A percentile compares a stretch with the other conserved stretches of the same genome.
phyloP scores from a whole-genome alignment of 2,888 invertebrate genomes.

The Phytoseiulus persimilis region DNA sequence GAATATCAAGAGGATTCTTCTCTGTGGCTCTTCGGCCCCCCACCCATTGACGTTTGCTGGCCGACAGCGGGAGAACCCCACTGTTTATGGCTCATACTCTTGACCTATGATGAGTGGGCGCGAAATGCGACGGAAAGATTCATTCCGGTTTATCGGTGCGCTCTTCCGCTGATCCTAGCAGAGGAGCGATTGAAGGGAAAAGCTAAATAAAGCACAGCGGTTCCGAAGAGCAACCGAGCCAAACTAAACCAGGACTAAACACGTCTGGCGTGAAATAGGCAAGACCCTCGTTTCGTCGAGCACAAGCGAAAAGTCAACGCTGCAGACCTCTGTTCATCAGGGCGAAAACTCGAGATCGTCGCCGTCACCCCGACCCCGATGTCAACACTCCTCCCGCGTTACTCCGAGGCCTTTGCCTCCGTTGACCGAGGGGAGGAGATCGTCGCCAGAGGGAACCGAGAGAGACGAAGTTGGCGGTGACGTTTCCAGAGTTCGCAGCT shows the following conservation, averaged over 20 bases:
- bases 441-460: neutral
- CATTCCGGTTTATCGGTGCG: no score
- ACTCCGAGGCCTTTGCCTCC: neutral
- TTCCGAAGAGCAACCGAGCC: neutral
- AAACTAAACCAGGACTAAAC: neutral
- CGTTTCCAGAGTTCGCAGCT: neutral
- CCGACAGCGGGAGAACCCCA: no score
- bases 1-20: neutral
- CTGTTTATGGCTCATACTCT: no score
- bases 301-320: neutral
- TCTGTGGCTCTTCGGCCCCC: neutral
- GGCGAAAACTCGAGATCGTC: neutral
- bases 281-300: neutral
- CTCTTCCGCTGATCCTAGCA: no score
- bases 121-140: no score
- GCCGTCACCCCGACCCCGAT: neutral
- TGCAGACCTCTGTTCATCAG: neutral
- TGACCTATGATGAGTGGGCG: no score
- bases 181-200: no score
- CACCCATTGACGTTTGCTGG: no score
- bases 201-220: neutral
- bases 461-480: neutral
- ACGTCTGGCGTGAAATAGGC: conserved; percentile 5
- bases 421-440: neutral
- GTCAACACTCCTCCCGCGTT: no score